Evolutionary conservation across 2,113 vertebrate genomes (phyloP).

Genomic region (Gulo gulo): DNA sequence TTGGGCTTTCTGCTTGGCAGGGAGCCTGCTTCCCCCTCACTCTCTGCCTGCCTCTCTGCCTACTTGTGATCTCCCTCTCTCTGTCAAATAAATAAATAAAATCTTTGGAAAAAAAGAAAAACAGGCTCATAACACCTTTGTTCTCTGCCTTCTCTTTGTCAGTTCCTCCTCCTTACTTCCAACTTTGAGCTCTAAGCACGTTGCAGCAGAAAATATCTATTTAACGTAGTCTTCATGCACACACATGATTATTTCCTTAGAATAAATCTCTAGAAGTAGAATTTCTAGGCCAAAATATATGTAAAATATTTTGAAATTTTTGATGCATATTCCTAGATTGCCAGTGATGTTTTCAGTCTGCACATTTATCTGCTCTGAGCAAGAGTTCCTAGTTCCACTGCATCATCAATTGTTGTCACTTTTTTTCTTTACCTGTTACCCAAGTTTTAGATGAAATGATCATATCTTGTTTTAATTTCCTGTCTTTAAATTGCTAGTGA

Average conservation of each 20-base stretch:
- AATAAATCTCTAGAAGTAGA: neutral
- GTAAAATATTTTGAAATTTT: neutral
- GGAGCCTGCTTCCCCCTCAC: too few relatives aligned
- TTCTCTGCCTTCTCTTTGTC: neutral
- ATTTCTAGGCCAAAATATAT: neutral
- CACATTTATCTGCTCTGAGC: neutral
- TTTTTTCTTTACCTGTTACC: neutral
- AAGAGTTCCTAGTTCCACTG: neutral
- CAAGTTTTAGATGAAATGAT: neutral
- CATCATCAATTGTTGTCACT: neutral
- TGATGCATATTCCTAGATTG: neutral
- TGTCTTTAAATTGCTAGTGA: neutral
- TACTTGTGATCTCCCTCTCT: too few relatives aligned
- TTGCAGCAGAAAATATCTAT: neutral
- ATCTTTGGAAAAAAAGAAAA: neutral
- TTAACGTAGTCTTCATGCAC: neutral
- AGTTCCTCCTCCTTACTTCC: neutral
- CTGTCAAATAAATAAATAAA: too few relatives aligned
- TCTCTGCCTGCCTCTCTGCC: too few relatives aligned
- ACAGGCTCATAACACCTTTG: neutral
- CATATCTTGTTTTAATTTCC: slow-evolving; percentile 13
- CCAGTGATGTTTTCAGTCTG: neutral
- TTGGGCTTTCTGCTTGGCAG: too few relatives aligned
- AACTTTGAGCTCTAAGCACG: neutral
- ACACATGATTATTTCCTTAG: neutral